Base-by-base conservation (phyloP, 2,888 invertebrate genomes). In the Marasmarcha lunaedactyla region DNA sequence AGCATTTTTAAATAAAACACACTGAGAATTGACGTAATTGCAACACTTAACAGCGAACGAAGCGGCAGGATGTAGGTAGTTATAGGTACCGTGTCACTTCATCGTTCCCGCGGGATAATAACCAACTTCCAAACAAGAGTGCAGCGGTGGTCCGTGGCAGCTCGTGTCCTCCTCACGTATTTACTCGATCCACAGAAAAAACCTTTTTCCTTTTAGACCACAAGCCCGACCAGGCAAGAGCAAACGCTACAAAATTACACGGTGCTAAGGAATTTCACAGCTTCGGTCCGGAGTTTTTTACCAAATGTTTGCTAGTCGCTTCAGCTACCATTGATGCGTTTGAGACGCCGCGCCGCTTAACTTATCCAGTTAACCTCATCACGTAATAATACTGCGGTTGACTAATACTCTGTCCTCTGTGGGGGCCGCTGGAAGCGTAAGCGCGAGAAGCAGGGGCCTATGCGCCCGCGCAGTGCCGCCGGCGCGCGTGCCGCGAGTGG, bases 341-440 rank as follows among this genome's bases (percentile, higher is more conserved):
- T 67, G 66, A 60, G 59, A 62, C 68, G 59, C 72, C 71, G 74
- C 71, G 66, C 69, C 73, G 73, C 78, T 74, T 73, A 73, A 77
- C 74, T 72, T 73, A 71, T 72, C 78, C 79, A 73, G 76, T 77
- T 11, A 20, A 20, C 71, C 76, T 77, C 76, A 78, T 72, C 76
- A 78, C 78, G 77, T 76, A 76, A 83, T 83, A 83, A 83, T 83
- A 83, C 83, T 83, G 83, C 76, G 81, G 74, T 81, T 81, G 83
- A 83, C 81, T 83, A 81, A 81, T 79, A 81, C 79, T 79, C 81
- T 77, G 78, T 74, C 73, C 79, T 76, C 76, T 73, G 74, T 76
- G 70, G 77, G 67, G 66, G 76, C 77, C 79, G 79, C 78, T 71
- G 58, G 59, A 79, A 81, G 78, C 79, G 77, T 77, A 65, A 79